These are phyloP conservation scores for Campylomormyrus numenius DNA, from an alignment of 2,113 vertebrate species.

Conservation along the genomic window DNA sequence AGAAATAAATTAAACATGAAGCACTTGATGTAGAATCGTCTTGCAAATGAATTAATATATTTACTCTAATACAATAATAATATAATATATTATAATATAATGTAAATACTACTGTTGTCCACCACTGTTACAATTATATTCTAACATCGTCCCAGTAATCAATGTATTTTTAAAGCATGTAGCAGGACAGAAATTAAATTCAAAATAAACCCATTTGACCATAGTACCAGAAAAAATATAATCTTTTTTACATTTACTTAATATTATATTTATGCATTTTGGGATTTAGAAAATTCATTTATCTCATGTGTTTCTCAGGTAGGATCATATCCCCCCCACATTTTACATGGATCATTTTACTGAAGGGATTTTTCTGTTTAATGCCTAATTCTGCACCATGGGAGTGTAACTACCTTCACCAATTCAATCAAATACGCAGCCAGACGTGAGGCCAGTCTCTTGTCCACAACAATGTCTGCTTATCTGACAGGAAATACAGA, in stretches of 20 bases:
- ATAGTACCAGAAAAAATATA: not conserved
- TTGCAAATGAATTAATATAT: not conserved
- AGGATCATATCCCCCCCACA: not conserved
- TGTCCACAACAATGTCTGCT: not conserved
- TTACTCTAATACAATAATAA: not conserved
- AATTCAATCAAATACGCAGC: not conserved
- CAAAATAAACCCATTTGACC: not conserved
- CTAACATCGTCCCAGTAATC: not conserved
- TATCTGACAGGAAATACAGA: not conserved
- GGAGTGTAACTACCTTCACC: not conserved
- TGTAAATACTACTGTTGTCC: not conserved
- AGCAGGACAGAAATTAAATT: not conserved
- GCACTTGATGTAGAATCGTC: not conserved
- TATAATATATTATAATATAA: not conserved
- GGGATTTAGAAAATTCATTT: not conserved
- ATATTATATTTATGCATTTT: not conserved
- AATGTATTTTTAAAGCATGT: not conserved
- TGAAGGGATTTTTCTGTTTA: not conserved
- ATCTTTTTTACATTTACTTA: not conserved
- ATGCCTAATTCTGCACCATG: not conserved
- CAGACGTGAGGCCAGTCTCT: not conserved
- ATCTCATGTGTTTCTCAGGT: not conserved
- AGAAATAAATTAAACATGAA: constrained; percentile 2
- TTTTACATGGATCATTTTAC: not conserved
- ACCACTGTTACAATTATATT: not conserved